Percentiles rank a stretch among this genome's conserved stretches.
phyloP scores from a whole-genome alignment of 2,888 invertebrate species.

The Spisula solida region DNA sequence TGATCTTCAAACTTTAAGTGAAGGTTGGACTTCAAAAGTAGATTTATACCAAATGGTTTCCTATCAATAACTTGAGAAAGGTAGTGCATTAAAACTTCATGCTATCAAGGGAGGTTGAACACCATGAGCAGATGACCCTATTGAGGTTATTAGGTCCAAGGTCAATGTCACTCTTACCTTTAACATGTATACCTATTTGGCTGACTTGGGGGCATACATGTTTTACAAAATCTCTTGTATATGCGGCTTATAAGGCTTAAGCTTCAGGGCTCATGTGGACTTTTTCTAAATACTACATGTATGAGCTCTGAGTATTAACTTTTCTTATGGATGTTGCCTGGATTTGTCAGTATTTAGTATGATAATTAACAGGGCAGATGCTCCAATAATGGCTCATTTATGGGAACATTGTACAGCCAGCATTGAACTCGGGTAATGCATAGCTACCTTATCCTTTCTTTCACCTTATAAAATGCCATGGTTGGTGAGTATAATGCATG shows the following conservation, averaged over 20 bases:
- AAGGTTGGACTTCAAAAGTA: no score
- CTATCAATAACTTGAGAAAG: no score
- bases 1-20: no score
- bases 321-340: neutral
- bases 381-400: constrained; percentile 97
- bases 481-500: constrained; percentile 49
- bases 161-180: neutral
- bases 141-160: neutral
- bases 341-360: constrained; percentile 13
- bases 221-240: neutral
- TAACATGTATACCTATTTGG: neutral
- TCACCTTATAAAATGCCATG: neutral
- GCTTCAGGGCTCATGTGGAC: neutral
- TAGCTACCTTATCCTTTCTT: constrained; percentile 11
- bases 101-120: no score
- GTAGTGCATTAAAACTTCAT: no score
- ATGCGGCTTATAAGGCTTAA: neutral
- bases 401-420: constrained; percentile 91
- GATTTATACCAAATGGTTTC: no score
- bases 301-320: neutral
- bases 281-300: neutral
- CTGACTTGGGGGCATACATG: neutral
- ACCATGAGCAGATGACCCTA: no score
- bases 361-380: constrained; percentile 93
- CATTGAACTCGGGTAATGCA: constrained; percentile 47